Conservation (phyloP, 35 echinoderm and acorn worm species). For the Heliocidaris tuberculata region DNA sequence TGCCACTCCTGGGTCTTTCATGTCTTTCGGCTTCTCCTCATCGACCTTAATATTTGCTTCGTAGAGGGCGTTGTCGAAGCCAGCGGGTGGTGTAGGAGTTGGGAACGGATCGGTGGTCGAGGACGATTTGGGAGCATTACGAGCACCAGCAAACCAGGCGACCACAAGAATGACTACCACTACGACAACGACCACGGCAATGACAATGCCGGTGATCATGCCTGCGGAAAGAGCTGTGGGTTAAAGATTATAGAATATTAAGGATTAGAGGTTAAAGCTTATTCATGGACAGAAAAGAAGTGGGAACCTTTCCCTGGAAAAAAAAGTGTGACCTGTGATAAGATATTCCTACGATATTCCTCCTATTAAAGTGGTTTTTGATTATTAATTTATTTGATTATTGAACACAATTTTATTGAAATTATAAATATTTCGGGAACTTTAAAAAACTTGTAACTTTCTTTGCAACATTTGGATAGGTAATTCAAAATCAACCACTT, state of each 20-base stretch:
- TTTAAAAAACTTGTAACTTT: too few relatives aligned
- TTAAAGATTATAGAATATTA: not conserved
- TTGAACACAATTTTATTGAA: too few relatives aligned
- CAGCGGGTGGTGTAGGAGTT: constrained; percentile 44
- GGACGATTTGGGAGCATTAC: not conserved
- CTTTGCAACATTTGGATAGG: too few relatives aligned
- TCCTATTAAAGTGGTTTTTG: too few relatives aligned
- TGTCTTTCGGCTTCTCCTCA: not conserved
- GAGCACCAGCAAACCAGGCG: constrained; percentile 22
- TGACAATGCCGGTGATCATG: constrained; percentile 18
- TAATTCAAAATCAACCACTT: too few relatives aligned
- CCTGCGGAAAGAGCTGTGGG: not conserved
- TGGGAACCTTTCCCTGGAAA: not conserved
- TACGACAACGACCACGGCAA: constrained; percentile 22
- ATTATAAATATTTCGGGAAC: too few relatives aligned
- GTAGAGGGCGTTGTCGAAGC: constrained; percentile 87
- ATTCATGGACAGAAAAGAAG: not conserved
- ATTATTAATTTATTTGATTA: too few relatives aligned
- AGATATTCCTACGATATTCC: too few relatives aligned
- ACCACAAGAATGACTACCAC: constrained; percentile 3
- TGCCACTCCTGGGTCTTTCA: constrained; percentile 24
- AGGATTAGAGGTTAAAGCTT: not conserved
- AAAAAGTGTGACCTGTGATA: too few relatives aligned
- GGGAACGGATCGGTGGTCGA: not conserved
- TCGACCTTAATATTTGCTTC: constrained; percentile 21